A percentile compares a stretch with the other conserved stretches of the same genome.
phyloP scores from a whole-genome alignment of 1,140 invertebrate genomes.

The Apis cerana region DNA sequence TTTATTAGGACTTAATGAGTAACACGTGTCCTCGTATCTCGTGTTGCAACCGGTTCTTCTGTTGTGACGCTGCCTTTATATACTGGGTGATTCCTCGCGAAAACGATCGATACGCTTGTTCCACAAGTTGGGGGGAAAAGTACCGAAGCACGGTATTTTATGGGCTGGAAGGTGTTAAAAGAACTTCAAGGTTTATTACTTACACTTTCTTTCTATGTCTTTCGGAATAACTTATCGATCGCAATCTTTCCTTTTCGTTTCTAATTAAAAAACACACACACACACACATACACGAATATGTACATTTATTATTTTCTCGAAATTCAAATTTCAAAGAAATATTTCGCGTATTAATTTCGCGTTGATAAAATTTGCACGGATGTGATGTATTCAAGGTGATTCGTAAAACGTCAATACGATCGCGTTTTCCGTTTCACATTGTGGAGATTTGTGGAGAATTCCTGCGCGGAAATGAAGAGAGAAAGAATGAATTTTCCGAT shows the following conservation, averaged over 20 bases:
- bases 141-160: neutral
- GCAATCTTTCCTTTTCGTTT: neutral
- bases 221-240: neutral
- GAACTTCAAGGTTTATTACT: neutral
- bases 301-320: neutral
- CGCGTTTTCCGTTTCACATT: neutral
- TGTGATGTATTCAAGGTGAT: too few species aligned
- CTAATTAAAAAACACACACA: neutral
- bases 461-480: neutral
- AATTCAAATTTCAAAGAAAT: too few species aligned
- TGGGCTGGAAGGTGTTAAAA: neutral
- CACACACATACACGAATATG: too few species aligned
- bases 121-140: neutral
- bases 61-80: neutral
- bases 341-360: too few species aligned
- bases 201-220: neutral
- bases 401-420: too few species aligned
- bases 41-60: neutral
- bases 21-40: conserved; percentile 34
- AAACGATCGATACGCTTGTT: neutral
- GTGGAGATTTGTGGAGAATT: neutral
- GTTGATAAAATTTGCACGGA: neutral
- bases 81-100: neutral
- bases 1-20: conserved; percentile 56
- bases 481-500: conserved; percentile 9